Evolutionary conservation across 2,113 vertebrate species (phyloP).

Genomic region (Heterochromis multidens): DNA sequence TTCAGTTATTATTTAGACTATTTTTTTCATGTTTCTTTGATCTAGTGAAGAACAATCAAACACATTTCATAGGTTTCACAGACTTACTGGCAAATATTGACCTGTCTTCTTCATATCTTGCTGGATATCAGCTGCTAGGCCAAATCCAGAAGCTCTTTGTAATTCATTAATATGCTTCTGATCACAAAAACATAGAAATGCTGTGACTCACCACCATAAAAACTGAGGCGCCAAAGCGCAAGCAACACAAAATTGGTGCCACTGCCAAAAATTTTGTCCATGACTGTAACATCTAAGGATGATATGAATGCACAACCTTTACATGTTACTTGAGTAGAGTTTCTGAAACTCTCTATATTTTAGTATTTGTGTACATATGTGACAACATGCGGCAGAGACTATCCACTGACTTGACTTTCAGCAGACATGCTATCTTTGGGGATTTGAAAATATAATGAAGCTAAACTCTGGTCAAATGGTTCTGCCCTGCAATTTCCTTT

Average conservation of each 20-base stretch:
- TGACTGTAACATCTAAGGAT: not conserved
- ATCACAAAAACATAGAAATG: not conserved
- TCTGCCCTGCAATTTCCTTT: not conserved
- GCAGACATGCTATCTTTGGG: not conserved
- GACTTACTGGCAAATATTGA: not conserved
- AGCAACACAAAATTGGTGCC: no score
- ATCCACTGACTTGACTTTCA: not conserved
- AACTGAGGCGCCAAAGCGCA: not conserved
- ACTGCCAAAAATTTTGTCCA: not conserved
- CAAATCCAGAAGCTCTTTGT: not conserved
- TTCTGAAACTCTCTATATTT: not conserved
- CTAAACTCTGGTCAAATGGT: conserved; percentile 28
- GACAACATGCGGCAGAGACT: not conserved
- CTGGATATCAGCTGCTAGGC: not conserved
- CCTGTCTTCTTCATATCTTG: not conserved
- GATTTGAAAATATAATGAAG: not conserved
- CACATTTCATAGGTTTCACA: not conserved
- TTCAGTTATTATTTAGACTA: not conserved
- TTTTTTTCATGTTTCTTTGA: not conserved
- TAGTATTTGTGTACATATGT: not conserved
- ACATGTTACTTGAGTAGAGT: not conserved
- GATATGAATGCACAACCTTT: not conserved
- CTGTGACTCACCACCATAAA: not conserved
- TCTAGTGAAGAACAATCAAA: not conserved
- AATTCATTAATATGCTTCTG: not conserved